Evolutionary conservation across 1,140 invertebrate genomes (phyloP).

Genomic region (Bombus vancouverensis): DNA sequence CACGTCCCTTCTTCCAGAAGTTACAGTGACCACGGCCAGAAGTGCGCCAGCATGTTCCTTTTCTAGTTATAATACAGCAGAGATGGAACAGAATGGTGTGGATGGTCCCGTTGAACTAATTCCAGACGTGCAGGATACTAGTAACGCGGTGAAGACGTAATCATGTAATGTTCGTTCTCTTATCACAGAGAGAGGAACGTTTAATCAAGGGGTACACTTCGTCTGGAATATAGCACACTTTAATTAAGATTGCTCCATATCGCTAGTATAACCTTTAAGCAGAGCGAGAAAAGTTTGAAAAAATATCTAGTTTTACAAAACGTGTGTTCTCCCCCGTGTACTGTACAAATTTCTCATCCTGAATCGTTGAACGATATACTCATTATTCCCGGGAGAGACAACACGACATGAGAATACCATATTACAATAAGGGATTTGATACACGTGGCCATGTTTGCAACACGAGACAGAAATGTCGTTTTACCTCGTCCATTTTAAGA

Average conservation of each 20-base stretch:
- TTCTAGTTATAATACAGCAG: conserved; percentile 71
- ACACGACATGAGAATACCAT: background rate
- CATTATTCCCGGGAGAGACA: background rate
- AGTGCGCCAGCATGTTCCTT: conserved; percentile 75
- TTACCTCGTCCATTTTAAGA: conserved; percentile 43
- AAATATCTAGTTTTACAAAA: conserved; percentile 23
- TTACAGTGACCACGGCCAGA: conserved; percentile 49
- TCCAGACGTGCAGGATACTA: conserved; percentile 64
- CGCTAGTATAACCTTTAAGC: conserved; percentile 53
- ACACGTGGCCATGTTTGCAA: background rate
- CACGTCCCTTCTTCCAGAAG: conserved; percentile 77
- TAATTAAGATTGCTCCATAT: conserved; percentile 29
- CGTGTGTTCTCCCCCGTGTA: conserved; percentile 14
- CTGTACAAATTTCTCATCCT: conserved; percentile 54
- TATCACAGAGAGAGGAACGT: background rate
- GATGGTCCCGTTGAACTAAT: conserved; percentile 56
- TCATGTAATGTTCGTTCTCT: background rate
- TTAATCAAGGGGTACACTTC: background rate
- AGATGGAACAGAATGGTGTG: conserved; percentile 65
- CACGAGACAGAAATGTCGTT: conserved; percentile 3
- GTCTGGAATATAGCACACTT: background rate
- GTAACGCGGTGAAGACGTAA: conserved; percentile 72
- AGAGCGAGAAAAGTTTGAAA: too few relatives aligned
- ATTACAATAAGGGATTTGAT: conserved; percentile 55
- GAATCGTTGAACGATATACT: background rate